Percentiles rank a stretch among this genome's conserved stretches.
Conservation (phyloP, 2,888 invertebrate species). For the Brachyptera risi region DNA sequence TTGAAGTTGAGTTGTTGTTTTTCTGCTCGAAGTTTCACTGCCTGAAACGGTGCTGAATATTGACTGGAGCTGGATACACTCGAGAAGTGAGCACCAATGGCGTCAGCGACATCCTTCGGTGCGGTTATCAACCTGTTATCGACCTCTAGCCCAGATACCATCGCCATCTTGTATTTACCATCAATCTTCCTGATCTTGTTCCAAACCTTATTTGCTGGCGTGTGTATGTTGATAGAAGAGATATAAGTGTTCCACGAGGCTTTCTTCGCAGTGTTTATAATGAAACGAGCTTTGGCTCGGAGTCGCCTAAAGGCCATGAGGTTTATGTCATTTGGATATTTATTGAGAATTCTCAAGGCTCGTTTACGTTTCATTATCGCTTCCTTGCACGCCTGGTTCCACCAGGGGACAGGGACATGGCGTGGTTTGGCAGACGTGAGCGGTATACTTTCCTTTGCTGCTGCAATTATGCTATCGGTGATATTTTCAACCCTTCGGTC, state of each 20-base stretch:
- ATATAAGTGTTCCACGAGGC: slow-evolving; percentile 4
- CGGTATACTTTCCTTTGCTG: neutral
- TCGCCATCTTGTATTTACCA: slow-evolving; percentile 10
- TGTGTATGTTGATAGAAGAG: neutral
- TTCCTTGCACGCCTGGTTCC: slow-evolving; percentile 18
- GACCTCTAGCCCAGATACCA: too few species aligned
- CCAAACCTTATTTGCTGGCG: neutral
- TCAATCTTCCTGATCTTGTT: slow-evolving; percentile 4
- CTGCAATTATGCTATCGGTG: neutral
- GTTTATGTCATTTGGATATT: slow-evolving; percentile 2
- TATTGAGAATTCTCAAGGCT: slow-evolving; percentile 14
- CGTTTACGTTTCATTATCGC: slow-evolving; percentile 16
- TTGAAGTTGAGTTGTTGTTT: too few species aligned
- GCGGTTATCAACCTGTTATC: too few species aligned
- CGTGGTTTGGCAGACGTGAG: neutral
- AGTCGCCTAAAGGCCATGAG: slow-evolving; percentile 1
- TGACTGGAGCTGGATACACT: too few species aligned
- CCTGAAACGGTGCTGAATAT: too few species aligned
- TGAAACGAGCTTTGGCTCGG: slow-evolving; percentile 8
- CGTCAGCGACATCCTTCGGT: too few species aligned
- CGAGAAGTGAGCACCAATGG: too few species aligned
- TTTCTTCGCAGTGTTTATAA: slow-evolving; percentile 16
- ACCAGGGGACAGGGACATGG: slow-evolving; percentile 14
- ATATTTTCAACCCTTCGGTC: neutral
- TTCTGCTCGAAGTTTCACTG: too few species aligned